Evolutionary conservation across 2,797 vertebrate species (phyloP).

Genomic region (Clarias platycephalus): DNA sequence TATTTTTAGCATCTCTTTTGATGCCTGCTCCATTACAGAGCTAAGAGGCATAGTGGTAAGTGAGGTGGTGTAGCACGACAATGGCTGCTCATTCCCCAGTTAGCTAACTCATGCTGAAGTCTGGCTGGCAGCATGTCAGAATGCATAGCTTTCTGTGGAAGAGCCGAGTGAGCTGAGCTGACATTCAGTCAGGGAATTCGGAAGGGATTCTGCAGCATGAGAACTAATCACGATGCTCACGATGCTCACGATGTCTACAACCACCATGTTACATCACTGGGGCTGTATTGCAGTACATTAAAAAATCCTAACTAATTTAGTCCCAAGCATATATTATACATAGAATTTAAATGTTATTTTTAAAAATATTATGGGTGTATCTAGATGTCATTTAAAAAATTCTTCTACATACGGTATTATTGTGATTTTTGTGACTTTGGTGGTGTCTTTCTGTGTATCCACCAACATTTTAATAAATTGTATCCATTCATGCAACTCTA

Average conservation of each 20-base stretch:
- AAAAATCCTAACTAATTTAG: background rate
- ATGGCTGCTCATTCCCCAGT: slow-evolving; percentile 36
- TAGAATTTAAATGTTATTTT: background rate
- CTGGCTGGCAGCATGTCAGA: slow-evolving; percentile 54
- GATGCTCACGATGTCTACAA: background rate
- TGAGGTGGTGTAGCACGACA: slow-evolving; percentile 24
- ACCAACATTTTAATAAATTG: background rate
- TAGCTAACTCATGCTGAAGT: slow-evolving; percentile 47
- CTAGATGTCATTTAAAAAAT: background rate
- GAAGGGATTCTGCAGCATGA: slow-evolving; percentile 2
- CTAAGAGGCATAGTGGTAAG: slow-evolving; percentile 31
- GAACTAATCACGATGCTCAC: slow-evolving; percentile 21
- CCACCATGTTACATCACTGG: slow-evolving; percentile 19
- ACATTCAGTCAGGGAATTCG: slow-evolving; percentile 35
- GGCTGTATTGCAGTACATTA: background rate
- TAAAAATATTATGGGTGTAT: background rate
- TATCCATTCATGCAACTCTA: background rate
- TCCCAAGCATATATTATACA: background rate
- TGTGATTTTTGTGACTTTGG: background rate
- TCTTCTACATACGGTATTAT: background rate
- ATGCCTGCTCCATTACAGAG: slow-evolving; percentile 29
- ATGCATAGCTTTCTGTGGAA: slow-evolving; percentile 31
- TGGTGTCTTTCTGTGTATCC: background rate
- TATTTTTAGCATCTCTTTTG: background rate
- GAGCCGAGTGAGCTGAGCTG: slow-evolving; percentile 26